Percentiles rank a stretch among this genome's conserved stretches.
phyloP scores from a whole-genome alignment of 1,140 invertebrate species.

The Lepidostoma basale region DNA sequence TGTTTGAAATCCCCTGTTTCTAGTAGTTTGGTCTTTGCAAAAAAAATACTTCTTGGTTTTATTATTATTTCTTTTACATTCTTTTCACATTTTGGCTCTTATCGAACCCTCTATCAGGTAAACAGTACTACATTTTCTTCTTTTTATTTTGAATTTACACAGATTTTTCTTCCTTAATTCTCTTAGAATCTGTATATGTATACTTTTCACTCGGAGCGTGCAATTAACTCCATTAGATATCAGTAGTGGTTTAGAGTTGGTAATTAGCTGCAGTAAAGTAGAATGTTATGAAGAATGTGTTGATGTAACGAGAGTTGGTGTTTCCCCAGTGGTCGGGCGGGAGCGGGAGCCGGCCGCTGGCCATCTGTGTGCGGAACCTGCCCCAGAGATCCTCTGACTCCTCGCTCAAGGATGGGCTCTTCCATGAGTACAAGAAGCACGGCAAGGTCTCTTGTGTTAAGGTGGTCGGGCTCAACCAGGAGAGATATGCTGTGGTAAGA shows the following conservation, averaged over 20 bases:
- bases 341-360: conserved; percentile 66
- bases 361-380: conserved; percentile 91
- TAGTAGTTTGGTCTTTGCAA: conserved; percentile 17
- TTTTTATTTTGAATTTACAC: conserved; percentile 11
- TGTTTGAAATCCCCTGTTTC: conserved; percentile 4
- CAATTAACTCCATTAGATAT: too few species aligned
- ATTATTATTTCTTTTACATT: conserved; percentile 1
- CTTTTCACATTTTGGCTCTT: background rate
- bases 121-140: background rate
- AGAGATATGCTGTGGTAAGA: conserved; percentile 80
- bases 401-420: conserved; percentile 94
- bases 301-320: conserved; percentile 10
- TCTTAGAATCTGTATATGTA: too few species aligned
- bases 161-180: too few species aligned
- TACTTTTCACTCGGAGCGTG: too few species aligned
- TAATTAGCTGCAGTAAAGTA: conserved; percentile 16
- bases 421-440: conserved; percentile 98
- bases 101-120: conserved; percentile 10
- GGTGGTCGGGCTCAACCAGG: conserved; percentile 79
- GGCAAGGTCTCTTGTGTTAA: conserved; percentile 96
- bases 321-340: conserved; percentile 43
- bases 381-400: conserved; percentile 89
- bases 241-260: conserved; percentile 10
- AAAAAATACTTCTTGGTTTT: background rate
- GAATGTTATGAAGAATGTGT: conserved; percentile 5